These are phyloP conservation scores for Vidua chalybeata DNA, from an alignment of 2,113 vertebrate species.

Conservation along the genomic window DNA sequence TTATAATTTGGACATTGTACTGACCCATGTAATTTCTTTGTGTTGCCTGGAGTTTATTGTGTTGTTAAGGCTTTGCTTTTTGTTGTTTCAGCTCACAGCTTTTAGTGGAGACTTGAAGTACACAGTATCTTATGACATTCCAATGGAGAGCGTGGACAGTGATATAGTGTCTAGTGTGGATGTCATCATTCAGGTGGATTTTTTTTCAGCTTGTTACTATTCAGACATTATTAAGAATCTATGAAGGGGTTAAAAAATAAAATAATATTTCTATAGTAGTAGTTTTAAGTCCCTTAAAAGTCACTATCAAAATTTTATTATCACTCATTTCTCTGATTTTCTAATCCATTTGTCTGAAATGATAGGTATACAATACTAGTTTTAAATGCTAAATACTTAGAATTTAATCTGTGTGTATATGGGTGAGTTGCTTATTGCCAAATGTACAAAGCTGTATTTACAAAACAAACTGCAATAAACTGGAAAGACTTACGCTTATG, in stretches of 20 bases:
- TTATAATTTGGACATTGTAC: background rate
- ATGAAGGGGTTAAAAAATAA: background rate
- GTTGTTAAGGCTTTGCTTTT: background rate
- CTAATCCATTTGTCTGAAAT: background rate
- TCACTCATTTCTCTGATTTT: background rate
- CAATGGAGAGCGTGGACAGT: conserved; percentile 73
- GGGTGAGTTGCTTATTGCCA: background rate
- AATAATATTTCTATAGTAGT: background rate
- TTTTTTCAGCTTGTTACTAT: background rate
- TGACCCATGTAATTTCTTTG: background rate
- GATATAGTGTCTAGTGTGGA: conserved; percentile 75
- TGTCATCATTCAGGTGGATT: conserved; percentile 81
- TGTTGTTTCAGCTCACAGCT: conserved; percentile 76
- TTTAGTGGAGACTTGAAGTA: conserved; percentile 84
- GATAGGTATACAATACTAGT: background rate
- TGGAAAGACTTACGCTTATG: background rate
- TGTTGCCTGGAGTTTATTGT: background rate
- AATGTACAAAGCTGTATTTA: background rate
- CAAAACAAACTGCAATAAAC: background rate
- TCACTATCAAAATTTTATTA: background rate
- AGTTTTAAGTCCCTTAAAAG: background rate
- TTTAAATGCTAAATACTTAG: background rate
- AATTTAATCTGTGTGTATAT: background rate
- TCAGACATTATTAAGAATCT: background rate
- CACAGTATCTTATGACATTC: conserved; percentile 78